These are phyloP conservation scores for Diabrotica virgifera DNA, from an alignment of 1,140 invertebrate genomes.

Conservation along the genomic window DNA sequence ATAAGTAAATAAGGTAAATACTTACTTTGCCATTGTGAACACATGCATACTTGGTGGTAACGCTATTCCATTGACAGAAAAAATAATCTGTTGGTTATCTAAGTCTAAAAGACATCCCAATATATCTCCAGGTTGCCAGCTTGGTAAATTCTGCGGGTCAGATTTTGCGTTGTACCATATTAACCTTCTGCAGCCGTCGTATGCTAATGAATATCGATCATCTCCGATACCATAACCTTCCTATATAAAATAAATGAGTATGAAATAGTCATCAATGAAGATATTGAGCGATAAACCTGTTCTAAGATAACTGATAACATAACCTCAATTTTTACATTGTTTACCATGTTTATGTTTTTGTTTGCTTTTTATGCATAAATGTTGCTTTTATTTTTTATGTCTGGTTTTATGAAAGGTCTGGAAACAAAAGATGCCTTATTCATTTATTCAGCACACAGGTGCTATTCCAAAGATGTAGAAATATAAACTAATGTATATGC, in stretches of 20 bases:
- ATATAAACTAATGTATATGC: too few relatives aligned
- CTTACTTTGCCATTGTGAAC: conserved; percentile 75
- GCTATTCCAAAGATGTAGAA: too few relatives aligned
- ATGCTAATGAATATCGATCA: conserved; percentile 85
- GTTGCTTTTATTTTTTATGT: too few relatives aligned
- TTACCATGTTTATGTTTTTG: too few relatives aligned
- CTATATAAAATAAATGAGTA: conserved; percentile 49
- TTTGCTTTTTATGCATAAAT: too few relatives aligned
- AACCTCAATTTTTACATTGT: too few relatives aligned
- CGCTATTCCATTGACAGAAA: conserved; percentile 79
- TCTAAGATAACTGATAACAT: too few relatives aligned
- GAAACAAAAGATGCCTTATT: too few relatives aligned
- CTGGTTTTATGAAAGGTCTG: too few relatives aligned
- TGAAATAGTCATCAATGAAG: too few relatives aligned
- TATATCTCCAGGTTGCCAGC: conserved; percentile 82
- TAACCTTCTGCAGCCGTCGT: conserved; percentile 86
- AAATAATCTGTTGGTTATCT: conserved; percentile 68
- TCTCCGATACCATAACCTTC: conserved; percentile 96
- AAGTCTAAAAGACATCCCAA: conserved; percentile 82
- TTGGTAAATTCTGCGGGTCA: conserved; percentile 59
- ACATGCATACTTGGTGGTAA: conserved; percentile 69
- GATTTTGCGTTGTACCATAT: conserved; percentile 87
- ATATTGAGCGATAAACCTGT: too few relatives aligned
- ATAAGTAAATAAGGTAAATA: conserved; percentile 18
- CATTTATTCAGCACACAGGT: too few relatives aligned